Base-by-base conservation (phyloP, 2,888 invertebrate genomes). In the Opisthograptis luteolata region DNA sequence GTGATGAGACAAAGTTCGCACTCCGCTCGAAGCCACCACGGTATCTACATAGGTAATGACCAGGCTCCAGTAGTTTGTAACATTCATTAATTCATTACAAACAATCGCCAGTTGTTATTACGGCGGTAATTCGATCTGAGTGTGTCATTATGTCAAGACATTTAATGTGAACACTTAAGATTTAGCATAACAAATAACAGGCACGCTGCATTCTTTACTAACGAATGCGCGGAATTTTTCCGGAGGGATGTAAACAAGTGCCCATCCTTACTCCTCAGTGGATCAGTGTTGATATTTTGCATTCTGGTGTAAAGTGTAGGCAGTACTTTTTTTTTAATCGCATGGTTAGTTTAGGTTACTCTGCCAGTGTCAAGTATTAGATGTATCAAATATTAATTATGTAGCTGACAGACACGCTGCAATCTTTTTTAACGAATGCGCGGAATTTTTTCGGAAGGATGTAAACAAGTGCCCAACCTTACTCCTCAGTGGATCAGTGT, bases 181-280 rank as follows among this genome's bases (percentile, higher is more conserved):
- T 77, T 88, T 88, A 77, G 82, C 87, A 88, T 87, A 87, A 65
- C 85, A 87, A 87, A 87, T 88, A 78, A 87, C 75, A 88, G 82
- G 66, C 73, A 66, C 61, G 67, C 67, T 53, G 76, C 81, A 80
- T 83, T 81, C 77, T 74, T 77, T 61, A 58, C 55, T 64, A 66
- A 66, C 57, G 53, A 64, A 65, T 67, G 62, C 67, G 39, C 20
- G 60, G 63, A 68, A 70, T 66, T 62, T 67, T 67, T 70, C 68
- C 62, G 64, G 50, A 31, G 34, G 22, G 44, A 30, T 27, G 47
- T 53, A 50, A 60, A 62, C 55, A 60, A 54, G 47, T 15, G 25
- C 15, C 14, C 36, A 36, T 36, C 36, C 36, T 25, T 36, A 31
- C 2, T 30, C 3, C 6, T 8, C n/a, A 2, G 7, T 5, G 30